phyloP scores from a whole-genome alignment of 2,888 invertebrate species.

The Orchestes rusci region DNA sequence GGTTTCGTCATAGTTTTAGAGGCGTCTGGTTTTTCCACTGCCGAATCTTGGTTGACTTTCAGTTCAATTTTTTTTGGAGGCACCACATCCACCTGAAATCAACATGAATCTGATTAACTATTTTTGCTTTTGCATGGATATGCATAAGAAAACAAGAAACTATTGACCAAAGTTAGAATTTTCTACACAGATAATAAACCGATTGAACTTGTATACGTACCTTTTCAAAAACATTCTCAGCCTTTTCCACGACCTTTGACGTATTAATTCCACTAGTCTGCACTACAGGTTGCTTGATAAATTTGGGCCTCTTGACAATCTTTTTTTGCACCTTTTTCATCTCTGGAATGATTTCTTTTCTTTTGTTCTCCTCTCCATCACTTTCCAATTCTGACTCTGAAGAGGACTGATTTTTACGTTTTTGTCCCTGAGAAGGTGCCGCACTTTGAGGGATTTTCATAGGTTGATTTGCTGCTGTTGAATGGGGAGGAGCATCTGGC shows the following conservation, averaged over 20 bases:
- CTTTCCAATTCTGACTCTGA: conserved; percentile 61
- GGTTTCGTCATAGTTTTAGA: not conserved
- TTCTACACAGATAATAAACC: not conserved
- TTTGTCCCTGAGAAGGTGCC: conserved; percentile 8
- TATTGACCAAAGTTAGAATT: too few species aligned
- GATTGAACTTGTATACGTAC: conserved; percentile 5
- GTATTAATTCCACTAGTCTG: conserved; percentile 20
- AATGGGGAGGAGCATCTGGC: conserved; percentile 34
- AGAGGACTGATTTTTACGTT: conserved; percentile 22
- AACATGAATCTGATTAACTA: not conserved
- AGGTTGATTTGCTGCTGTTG: conserved; percentile 3
- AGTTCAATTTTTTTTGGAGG: conserved; percentile 48
- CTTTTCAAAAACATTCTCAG: conserved; percentile 52
- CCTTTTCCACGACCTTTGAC: conserved; percentile 38
- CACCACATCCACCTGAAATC: conserved; percentile 35
- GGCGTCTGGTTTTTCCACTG: conserved; percentile 20
- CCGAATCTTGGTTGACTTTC: conserved; percentile 42
- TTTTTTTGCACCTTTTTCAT: conserved; percentile 46
- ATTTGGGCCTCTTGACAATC: conserved; percentile 51
- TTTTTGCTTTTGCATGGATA: too few species aligned
- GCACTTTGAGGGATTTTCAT: too few species aligned
- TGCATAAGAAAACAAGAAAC: too few species aligned
- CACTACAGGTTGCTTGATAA: conserved; percentile 41
- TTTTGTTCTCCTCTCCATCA: conserved; percentile 45
- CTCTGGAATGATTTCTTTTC: conserved; percentile 42